Conservation (phyloP, 2,888 invertebrate genomes). For the Epinotia nisella region DNA sequence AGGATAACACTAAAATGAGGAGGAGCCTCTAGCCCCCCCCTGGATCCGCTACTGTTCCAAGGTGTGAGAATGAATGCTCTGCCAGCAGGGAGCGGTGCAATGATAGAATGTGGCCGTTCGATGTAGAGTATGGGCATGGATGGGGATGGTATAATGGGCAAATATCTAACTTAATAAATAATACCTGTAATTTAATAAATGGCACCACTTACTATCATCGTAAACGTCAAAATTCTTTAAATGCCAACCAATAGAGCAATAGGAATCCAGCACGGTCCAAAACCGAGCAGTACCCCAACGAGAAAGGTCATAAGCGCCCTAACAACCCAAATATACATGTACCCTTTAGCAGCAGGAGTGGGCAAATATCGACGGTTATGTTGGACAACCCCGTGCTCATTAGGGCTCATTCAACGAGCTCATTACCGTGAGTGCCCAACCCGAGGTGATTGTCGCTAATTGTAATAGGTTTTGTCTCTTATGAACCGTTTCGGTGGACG, state of each 20-base stretch:
- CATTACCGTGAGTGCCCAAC: constrained; percentile 64
- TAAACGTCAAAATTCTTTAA: neutral
- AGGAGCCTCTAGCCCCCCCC: no score
- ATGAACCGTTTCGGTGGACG: constrained; percentile 10
- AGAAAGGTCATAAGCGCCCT: neutral
- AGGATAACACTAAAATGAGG: no score
- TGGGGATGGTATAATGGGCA: no score
- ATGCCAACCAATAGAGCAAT: constrained; percentile 1
- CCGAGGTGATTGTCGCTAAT: constrained; percentile 47
- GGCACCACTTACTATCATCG: no score
- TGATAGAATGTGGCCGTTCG: no score
- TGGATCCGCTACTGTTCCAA: no score
- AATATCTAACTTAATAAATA: no score
- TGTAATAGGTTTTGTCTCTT: constrained; percentile 45
- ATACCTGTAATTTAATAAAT: no score
- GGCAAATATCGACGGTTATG: constrained; percentile 42
- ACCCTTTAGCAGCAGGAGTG: neutral
- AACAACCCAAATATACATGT: neutral
- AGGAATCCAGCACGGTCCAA: neutral
- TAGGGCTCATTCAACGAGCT: constrained; percentile 64
- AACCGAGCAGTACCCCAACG: neutral
- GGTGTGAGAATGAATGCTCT: no score
- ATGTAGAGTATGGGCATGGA: no score
- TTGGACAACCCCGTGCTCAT: constrained; percentile 59
- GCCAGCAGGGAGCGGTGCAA: no score